Percentiles rank a stretch among this genome's conserved stretches.
Evolutionary conservation across 1,140 invertebrate species (phyloP).

Genomic region (Atta colombica): DNA sequence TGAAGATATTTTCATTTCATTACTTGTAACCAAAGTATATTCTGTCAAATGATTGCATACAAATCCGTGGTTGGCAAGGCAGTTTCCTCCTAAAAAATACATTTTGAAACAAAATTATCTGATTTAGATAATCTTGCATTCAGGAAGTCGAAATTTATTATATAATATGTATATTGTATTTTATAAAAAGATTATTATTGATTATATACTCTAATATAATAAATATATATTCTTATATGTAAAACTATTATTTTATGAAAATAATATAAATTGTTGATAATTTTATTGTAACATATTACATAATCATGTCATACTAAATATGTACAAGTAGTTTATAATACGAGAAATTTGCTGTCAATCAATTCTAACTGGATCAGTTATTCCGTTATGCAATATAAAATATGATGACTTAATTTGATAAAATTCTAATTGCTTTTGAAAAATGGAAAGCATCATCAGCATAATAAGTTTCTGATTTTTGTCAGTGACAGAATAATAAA

Average conservation of each 20-base stretch:
- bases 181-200: not conserved
- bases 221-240: not conserved
- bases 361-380: not conserved
- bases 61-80: slow-evolving; percentile 60
- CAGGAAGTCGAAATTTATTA: not conserved
- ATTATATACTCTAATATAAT: not conserved
- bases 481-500: slow-evolving; percentile 55
- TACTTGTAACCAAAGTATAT: slow-evolving; percentile 7
- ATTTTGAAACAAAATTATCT: slow-evolving; percentile 51
- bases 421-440: slow-evolving; percentile 39
- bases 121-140: slow-evolving; percentile 54
- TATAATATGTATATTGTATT: not conserved
- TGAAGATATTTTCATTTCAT: slow-evolving; percentile 39
- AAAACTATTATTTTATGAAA: not conserved
- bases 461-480: slow-evolving; percentile 64
- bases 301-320: too few relatives aligned
- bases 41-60: not conserved
- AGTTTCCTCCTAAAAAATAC: slow-evolving; percentile 32
- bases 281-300: not conserved
- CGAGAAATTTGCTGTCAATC: not conserved
- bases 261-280: not conserved
- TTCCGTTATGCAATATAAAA: not conserved
- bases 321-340: too few relatives aligned
- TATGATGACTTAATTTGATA: slow-evolving; percentile 39
- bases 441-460: slow-evolving; percentile 28